Base-by-base conservation (phyloP, 1,140 invertebrate species). In the Drosophila busckii region DNA sequence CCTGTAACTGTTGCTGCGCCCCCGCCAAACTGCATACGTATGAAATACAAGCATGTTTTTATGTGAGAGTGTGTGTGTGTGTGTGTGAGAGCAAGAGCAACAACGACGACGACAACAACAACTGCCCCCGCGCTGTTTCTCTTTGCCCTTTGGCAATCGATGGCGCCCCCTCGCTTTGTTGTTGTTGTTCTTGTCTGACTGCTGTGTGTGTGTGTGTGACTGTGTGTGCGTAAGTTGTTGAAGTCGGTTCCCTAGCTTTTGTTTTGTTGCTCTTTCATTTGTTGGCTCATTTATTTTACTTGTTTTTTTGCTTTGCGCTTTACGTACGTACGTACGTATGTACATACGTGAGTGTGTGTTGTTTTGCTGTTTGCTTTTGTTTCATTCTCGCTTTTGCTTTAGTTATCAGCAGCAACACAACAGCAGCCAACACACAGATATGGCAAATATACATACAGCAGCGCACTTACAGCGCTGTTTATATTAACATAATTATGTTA, bases 251-350 rank as follows among this genome's bases (percentile, higher is more conserved):
- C 58, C 70, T 76, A 70, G 70, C 37, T 65, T 50, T 55, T 53
- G 40, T 76, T 69, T 61, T 71, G 28, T 28, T 73, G 48, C 41
- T 70, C 67, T 58, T 58, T 76, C 44, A 40, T 48, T 69, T 75
- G 48, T 61, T 67, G 70, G 54, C 73, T 78, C 67, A 80, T 78
- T 80, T 82, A 82, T 54, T 82, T 73, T 55, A 64, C 62, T 82
- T 60, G 37, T 52, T 15, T 22, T 34, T 37, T 35, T 53, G 29
- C 48, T 44, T 59, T 26, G 25, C 10, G 40, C 25, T 58, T 70
- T 69, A n/a, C n/a, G n/a, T n/a, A n/a, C n/a, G n/a, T 9, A 32
- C 20, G 46, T 48, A 44, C 55, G 59, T 63, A 37, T 73, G 56
- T 45, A n/a, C n/a, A n/a, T 71, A 56, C 44, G 26, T 56, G 31